Evolutionary conservation across 2,888 invertebrate genomes (phyloP), one percentile per base, ranked within the genome.

Genomic region (Bugulina stolonifera): DNA sequence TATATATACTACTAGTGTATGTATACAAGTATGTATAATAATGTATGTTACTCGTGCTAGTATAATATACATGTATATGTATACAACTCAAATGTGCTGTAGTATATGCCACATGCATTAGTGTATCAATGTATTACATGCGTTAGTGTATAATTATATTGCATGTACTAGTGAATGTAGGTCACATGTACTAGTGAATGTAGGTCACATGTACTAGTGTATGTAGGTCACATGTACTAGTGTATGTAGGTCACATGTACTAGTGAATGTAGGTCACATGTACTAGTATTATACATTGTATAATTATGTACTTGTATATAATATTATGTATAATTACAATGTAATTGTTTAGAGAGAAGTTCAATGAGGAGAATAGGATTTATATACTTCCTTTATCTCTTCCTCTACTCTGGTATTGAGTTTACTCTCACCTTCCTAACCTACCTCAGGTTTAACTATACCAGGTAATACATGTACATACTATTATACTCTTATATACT

Each of bases 401-500:
- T 97, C 82, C 87, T 95, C 74, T 97, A 95, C 85, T 96, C 97
- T 72, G 98, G 97, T 1, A 87, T 99, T 73, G 98, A 99, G 86
- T 99, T 97, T 83, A 98, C 98, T 0, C 87, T 99, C 52, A 95
- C 97, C 72, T 99, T 99, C 87, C 87, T 98, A 69, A 95, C 95
- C 72, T 96, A 96, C 86, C 91, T 93, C 79, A 89, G 91, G 54
- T 96, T 97, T 83, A 88, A 90, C 71, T 97, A 93, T 83, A 91
- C 90, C 76, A 86, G 86, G 87, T 86, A 77, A 74, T 43, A 43
- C 18, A 10, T n/a, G n/a, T n/a, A n/a, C n/a, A n/a, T n/a, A 14
- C n/a, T 1, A 29, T 34, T 64, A 27, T 32, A 14, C 55, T 55
- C 55, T 55, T 5, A 55, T 23, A 55, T 55, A 23, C 25, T 18